phyloP scores from a whole-genome alignment of 2,888 invertebrate genomes.

The Agriopis marginaria region DNA sequence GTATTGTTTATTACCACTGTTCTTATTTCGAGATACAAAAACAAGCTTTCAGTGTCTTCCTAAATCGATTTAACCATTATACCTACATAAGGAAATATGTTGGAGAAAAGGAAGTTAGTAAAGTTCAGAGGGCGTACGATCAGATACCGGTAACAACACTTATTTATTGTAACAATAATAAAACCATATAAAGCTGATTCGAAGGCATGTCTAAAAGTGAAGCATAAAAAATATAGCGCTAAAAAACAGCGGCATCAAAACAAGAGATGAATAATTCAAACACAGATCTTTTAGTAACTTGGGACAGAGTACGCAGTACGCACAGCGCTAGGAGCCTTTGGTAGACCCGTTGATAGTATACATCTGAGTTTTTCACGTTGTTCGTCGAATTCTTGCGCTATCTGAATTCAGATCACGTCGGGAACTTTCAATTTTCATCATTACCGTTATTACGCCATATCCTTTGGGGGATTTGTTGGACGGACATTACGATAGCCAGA shows the following conservation, averaged over 20 bases:
- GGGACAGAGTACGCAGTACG: conserved; percentile 45
- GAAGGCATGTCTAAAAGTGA: conserved; percentile 41
- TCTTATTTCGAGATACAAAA: neutral
- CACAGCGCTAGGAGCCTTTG: conserved; percentile 40
- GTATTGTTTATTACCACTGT: conserved; percentile 10
- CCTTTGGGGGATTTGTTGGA: conserved; percentile 36
- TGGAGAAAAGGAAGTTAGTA: neutral
- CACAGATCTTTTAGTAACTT: conserved; percentile 63
- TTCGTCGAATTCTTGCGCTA: conserved; percentile 35
- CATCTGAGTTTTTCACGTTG: conserved; percentile 51
- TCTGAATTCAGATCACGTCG: conserved; percentile 61
- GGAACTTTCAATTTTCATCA: conserved; percentile 59
- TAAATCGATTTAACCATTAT: neutral
- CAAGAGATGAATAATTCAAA: conserved; percentile 70
- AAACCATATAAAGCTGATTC: conserved; percentile 33
- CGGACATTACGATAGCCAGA: conserved; percentile 19
- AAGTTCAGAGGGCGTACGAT: conserved; percentile 14
- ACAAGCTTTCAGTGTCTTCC: neutral
- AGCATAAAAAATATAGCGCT: conserved; percentile 42
- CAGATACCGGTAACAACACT: conserved; percentile 14
- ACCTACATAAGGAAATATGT: neutral
- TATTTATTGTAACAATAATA: conserved; percentile 28
- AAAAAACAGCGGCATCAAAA: conserved; percentile 54
- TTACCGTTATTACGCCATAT: conserved; percentile 48
- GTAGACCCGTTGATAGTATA: conserved; percentile 44